Evolutionary conservation across 2,888 invertebrate genomes (phyloP).

Genomic region (Lycaena phlaeas): DNA sequence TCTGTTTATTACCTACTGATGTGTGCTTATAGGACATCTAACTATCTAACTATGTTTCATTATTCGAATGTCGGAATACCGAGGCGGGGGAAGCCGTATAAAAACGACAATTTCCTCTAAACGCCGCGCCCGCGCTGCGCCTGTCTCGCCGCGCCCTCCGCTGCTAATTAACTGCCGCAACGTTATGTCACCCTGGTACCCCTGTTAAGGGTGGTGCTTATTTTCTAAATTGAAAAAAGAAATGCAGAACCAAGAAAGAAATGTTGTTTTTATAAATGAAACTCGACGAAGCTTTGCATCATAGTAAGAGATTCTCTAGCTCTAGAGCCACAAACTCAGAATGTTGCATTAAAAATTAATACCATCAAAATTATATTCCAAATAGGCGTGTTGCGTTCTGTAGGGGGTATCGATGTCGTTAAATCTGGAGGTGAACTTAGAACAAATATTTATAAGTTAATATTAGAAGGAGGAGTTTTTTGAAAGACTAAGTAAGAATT

Average conservation of each 20-base stretch:
- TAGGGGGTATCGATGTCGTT: no score
- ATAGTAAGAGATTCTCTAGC: no score
- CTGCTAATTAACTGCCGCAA: slow-evolving; percentile 67
- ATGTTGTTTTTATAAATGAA: slow-evolving; percentile 6
- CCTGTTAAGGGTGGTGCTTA: slow-evolving; percentile 45
- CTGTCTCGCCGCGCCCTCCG: slow-evolving; percentile 61
- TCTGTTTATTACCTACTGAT: slow-evolving; percentile 56
- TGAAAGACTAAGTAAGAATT: no score
- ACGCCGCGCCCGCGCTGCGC: slow-evolving; percentile 68
- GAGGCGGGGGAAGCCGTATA: slow-evolving; percentile 58
- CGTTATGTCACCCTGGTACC: slow-evolving; percentile 71
- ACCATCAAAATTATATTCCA: no score
- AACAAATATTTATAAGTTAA: no score
- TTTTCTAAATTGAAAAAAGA: slow-evolving; percentile 33
- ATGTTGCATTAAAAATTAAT: no score
- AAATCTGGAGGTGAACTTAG: no score
- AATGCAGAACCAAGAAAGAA: slow-evolving; percentile 14
- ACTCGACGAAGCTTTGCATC: no score
- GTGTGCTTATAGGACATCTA: slow-evolving; percentile 63
- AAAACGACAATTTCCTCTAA: slow-evolving; percentile 72
- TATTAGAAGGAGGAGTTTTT: no score
- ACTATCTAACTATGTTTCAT: slow-evolving; percentile 65
- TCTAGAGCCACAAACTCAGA: no score
- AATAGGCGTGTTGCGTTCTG: no score
- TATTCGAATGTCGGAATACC: slow-evolving; percentile 52